These are phyloP conservation scores for Diaprepes abbreviatus DNA, from an alignment of 2,888 invertebrate genomes.

Conservation along the genomic window DNA sequence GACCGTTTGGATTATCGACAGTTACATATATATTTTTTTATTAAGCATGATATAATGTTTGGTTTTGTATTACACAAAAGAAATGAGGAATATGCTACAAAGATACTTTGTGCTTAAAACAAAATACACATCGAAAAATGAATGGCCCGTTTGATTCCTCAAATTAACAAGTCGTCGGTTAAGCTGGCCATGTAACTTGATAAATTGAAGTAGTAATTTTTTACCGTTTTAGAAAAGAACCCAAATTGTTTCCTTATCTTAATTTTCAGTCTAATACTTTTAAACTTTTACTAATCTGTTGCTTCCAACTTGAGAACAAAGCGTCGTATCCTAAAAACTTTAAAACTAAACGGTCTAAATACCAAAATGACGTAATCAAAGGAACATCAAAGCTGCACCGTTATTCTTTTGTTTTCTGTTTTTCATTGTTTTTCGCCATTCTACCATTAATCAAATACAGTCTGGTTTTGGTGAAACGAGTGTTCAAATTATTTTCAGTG, in stretches of 20 bases:
- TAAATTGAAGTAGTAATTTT: no score
- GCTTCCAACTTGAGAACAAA: conserved; percentile 40
- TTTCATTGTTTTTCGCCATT: conserved; percentile 51
- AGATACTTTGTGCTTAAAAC: no score
- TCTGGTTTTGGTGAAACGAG: conserved; percentile 31
- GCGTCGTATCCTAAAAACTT: conserved; percentile 10
- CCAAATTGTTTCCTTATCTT: neutral
- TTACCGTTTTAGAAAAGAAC: neutral
- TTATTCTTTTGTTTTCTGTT: conserved; percentile 50
- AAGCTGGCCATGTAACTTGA: no score
- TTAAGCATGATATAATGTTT: no score
- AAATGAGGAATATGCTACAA: no score
- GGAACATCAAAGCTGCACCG: conserved; percentile 47
- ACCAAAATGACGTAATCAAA: conserved; percentile 47
- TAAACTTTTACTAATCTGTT: conserved; percentile 35
- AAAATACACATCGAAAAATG: no score
- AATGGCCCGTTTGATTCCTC: no score
- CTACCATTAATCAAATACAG: conserved; percentile 48
- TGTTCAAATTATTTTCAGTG: conserved; percentile 39
- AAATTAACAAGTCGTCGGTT: no score
- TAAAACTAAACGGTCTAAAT: conserved; percentile 48
- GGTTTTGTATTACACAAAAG: no score
- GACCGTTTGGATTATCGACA: no score
- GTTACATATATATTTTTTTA: no score
- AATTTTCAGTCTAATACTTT: neutral